phyloP scores from a whole-genome alignment of 2,797 vertebrate genomes.

The Eurystomus glaucurus region DNA sequence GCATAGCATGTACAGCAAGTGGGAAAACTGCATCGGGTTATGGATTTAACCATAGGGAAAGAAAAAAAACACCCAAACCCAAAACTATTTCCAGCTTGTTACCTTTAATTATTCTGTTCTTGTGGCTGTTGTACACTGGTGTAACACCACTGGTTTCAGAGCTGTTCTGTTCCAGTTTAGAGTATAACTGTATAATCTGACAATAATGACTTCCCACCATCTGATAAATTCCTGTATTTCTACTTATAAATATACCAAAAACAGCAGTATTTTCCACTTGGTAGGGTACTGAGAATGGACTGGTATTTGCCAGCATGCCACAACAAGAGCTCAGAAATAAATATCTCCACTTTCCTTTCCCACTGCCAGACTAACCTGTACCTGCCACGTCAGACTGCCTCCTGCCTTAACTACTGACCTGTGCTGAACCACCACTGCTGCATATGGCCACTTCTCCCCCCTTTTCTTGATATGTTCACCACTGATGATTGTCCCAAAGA shows the following conservation, averaged over 20 bases:
- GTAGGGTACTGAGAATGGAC: not conserved
- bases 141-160: not conserved
- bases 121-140: not conserved
- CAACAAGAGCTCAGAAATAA: not conserved
- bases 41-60: not conserved
- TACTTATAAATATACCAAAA: not conserved
- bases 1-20: not conserved
- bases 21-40: not conserved
- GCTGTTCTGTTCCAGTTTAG: not conserved
- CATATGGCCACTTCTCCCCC: not conserved
- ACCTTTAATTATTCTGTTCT: not conserved
- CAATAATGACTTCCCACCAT: not conserved
- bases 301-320: not conserved
- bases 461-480: not conserved
- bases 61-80: not conserved
- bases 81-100: not conserved
- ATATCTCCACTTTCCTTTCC: not conserved
- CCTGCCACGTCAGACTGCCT: not conserved
- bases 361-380: not conserved
- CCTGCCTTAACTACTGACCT: not conserved
- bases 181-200: not conserved
- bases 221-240: not conserved
- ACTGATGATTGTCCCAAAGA: not conserved
- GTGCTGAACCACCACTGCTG: not conserved
- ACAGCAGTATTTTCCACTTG: not conserved